Conservation (phyloP, 2,888 invertebrate species). For the Alloplasta piceator region DNA sequence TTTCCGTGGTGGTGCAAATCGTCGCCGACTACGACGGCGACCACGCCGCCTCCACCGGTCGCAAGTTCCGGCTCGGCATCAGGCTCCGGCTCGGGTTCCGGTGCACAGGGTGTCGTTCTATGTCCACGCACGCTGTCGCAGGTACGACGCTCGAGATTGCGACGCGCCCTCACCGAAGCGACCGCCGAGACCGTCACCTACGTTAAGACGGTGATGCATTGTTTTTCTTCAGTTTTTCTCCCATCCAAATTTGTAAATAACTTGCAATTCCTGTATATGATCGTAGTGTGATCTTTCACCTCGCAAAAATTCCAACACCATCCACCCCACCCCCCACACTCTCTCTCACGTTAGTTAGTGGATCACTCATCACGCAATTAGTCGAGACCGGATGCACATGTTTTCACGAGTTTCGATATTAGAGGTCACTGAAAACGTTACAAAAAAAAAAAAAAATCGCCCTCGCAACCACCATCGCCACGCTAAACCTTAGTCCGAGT, state of each 20-base stretch:
- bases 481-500: constrained; percentile 34
- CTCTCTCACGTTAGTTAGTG: neutral
- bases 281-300: constrained; percentile 6
- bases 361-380: no score
- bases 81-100: constrained; percentile 74
- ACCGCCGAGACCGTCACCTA: constrained; percentile 94
- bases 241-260: neutral
- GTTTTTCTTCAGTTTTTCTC: constrained; percentile 29
- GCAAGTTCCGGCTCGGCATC: constrained; percentile 70
- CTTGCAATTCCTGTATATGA: neutral
- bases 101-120: constrained; percentile 92
- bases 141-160: constrained; percentile 92
- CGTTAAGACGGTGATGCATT: constrained; percentile 91
- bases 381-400: neutral
- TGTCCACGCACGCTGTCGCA: constrained; percentile 96
- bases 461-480: constrained; percentile 25
- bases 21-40: constrained; percentile 79
- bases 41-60: constrained; percentile 74
- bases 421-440: neutral
- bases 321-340: neutral
- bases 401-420: neutral
- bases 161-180: constrained; percentile 95
- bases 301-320: neutral
- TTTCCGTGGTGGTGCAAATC: constrained; percentile 83
- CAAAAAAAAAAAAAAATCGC: constrained; percentile 17